phyloP scores from a whole-genome alignment of 2,113 vertebrate species.

The Hippopotamus amphibius region DNA sequence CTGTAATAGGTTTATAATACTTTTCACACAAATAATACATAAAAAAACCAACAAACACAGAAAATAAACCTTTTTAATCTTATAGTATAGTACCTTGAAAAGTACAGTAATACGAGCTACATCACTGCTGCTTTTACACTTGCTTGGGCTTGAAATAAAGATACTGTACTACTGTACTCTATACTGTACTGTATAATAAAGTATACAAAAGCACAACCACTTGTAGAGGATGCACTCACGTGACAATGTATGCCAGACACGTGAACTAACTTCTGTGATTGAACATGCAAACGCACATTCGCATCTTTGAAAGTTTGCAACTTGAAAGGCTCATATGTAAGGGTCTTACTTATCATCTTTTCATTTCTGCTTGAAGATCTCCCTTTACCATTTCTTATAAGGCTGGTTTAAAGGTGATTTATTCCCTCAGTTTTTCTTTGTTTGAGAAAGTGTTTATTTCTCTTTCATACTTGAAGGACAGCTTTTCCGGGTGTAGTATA shows the following conservation, averaged over 20 bases:
- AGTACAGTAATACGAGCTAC: not conserved
- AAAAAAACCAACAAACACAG: not conserved
- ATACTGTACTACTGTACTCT: not conserved
- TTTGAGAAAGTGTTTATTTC: not conserved
- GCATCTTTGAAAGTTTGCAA: too few relatives aligned
- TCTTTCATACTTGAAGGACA: not conserved
- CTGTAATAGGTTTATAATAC: not conserved
- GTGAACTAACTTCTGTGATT: too few relatives aligned
- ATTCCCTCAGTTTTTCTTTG: not conserved
- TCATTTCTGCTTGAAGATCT: not conserved
- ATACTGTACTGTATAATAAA: not conserved
- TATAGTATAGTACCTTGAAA: not conserved
- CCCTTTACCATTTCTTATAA: not conserved
- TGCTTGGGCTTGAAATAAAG: not conserved
- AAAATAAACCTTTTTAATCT: not conserved
- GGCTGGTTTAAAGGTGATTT: not conserved
- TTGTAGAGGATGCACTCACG: not conserved
- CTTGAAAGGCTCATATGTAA: too few relatives aligned
- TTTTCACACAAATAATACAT: not conserved
- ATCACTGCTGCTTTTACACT: not conserved
- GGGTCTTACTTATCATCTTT: not conserved
- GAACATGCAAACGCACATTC: too few relatives aligned
- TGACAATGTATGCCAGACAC: not conserved
- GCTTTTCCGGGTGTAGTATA: not conserved
- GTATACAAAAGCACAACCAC: not conserved